Conservation (phyloP, 2,797 vertebrate species). For the Hydrolagus colliei region DNA sequence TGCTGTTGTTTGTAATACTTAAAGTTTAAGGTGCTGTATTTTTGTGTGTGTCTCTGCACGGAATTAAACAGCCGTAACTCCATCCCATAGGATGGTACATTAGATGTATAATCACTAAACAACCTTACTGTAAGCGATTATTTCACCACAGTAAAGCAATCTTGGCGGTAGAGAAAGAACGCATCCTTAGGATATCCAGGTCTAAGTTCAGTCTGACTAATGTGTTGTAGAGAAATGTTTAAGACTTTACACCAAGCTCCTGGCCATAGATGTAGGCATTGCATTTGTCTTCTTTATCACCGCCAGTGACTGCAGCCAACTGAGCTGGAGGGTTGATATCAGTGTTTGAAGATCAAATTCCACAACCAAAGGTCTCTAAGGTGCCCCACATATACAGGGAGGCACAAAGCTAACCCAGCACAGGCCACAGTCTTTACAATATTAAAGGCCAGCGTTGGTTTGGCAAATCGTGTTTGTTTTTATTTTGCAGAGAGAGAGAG, state of each 20-base stretch:
- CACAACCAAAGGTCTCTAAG: not conserved
- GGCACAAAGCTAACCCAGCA: not conserved
- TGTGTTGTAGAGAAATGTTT: not conserved
- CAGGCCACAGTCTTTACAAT: not conserved
- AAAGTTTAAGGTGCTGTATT: not conserved
- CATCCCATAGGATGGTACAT: not conserved
- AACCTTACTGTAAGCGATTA: not conserved
- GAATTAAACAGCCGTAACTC: not conserved
- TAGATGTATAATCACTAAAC: not conserved
- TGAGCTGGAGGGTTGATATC: not conserved
- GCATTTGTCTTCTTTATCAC: not conserved
- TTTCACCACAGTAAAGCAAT: not conserved
- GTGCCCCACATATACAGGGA: not conserved
- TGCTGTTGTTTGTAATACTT: not conserved
- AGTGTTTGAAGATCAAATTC: conserved; percentile 7
- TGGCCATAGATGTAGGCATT: not conserved
- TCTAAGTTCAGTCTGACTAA: not conserved
- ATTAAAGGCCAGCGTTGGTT: not conserved
- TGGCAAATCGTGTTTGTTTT: not conserved
- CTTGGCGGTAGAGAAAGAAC: no score
- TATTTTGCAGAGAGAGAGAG: not conserved
- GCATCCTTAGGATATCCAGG: not conserved
- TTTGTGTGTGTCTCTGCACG: not conserved
- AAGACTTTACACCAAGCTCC: not conserved
- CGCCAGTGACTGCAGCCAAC: not conserved